A percentile compares a stretch with the other conserved stretches of the same genome.
These are phyloP conservation scores for Diprion similis DNA, from an alignment of 1,140 invertebrate genomes.

Conservation along the genomic window DNA sequence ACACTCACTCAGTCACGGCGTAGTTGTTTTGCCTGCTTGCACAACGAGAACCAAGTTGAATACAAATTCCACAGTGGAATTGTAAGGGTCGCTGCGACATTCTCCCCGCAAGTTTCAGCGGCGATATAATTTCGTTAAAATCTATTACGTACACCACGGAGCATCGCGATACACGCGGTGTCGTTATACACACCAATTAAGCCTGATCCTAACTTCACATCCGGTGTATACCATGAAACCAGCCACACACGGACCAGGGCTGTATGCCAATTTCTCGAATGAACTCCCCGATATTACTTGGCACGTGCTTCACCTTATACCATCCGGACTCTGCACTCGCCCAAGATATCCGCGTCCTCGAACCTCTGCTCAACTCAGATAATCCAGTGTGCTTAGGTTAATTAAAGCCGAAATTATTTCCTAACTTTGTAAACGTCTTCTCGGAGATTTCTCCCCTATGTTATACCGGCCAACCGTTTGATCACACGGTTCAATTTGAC, in stretches of 20 bases:
- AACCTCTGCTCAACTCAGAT: slow-evolving; percentile 2
- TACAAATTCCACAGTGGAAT: not conserved
- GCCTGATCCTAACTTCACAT: not conserved
- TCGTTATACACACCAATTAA: not conserved
- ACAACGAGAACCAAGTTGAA: not conserved
- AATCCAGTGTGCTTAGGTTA: not conserved
- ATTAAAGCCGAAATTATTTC: not conserved
- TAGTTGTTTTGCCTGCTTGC: not conserved
- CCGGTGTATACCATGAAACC: not conserved
- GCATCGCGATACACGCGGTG: not conserved
- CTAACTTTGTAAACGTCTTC: not conserved
- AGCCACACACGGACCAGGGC: not conserved
- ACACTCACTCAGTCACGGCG: not conserved
- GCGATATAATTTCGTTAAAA: slow-evolving; percentile 6
- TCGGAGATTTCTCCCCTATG: too few relatives aligned
- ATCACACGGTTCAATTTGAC: too few relatives aligned
- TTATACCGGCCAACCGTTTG: too few relatives aligned
- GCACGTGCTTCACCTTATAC: not conserved
- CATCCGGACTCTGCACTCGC: not conserved
- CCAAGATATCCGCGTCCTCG: not conserved
- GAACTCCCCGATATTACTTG: not conserved
- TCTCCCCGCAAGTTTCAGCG: not conserved
- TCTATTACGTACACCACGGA: not conserved
- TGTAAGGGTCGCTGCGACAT: not conserved
- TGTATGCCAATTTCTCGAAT: not conserved